Base-by-base conservation (phyloP, 1,140 invertebrate genomes). In the Lucilia cuprina region DNA sequence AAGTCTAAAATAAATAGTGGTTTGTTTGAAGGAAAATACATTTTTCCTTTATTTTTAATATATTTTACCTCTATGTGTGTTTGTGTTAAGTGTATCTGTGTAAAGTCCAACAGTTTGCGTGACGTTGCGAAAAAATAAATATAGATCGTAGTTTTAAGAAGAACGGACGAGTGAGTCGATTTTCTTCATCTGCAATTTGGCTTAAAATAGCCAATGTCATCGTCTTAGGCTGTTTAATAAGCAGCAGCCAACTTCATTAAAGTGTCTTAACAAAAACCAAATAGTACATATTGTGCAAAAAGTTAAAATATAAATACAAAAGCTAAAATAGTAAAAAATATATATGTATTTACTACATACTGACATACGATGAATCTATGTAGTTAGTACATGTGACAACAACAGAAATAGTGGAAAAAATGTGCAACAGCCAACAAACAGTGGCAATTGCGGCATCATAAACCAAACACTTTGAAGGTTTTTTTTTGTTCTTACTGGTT, bases 211-310 rank as follows among this genome's bases (percentile, higher is more conserved):
- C 75, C 85, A 83, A 84, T 75, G 75, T 55, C 82, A 60, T 55
- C 83, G 5, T 17, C 65, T 34, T 82, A 50, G 78, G 25, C 84
- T 85, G 83, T 84, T 84, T 83, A 60, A 87, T 82, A 85, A 87
- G 85, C 86, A 85, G 86, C 86, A 86, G 83, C 85, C 84, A 85
- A 84, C 55, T 83, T 85, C 83, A 83, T 85, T 85, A 85, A 80
- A 74, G 35, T 25, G 77, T 82, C 49, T 65, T 82, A 82, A 60
- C 49, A 55, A 41, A 60, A 9, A 41, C 25, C 74, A 84, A 25
- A 55, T 77, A n/a, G n/a, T n/a, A n/a, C n/a, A 50, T 21, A 75
- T 17, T 7, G 30, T 30, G 14, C n/a, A 41, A 17, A 19, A 19
- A 9, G n/a, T n/a, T n/a, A n/a, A n/a, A n/a, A n/a, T n/a, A n/a